These are phyloP conservation scores for Puffinus mauretanicus DNA, from an alignment of 2,113 vertebrate species.

Conservation along the genomic window DNA sequence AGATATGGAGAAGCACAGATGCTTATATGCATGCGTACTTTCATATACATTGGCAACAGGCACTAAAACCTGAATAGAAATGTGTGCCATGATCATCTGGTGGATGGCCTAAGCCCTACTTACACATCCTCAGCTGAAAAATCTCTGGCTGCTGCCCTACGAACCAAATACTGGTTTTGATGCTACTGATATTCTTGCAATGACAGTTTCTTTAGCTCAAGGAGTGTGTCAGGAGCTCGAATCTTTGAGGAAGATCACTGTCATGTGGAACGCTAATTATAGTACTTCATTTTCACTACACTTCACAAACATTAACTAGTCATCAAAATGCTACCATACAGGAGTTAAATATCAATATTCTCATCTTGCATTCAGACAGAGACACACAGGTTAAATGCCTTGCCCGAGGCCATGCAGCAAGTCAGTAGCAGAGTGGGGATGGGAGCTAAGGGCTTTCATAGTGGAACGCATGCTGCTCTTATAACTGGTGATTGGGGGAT, in stretches of 20 bases:
- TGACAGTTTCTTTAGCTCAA: background rate
- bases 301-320: background rate
- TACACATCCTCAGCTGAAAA: background rate
- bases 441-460: background rate
- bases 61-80: background rate
- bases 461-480: background rate
- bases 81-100: rapidly evolving
- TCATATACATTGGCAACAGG: background rate
- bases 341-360: background rate
- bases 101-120: background rate
- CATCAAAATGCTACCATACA: background rate
- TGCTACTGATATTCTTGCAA: background rate
- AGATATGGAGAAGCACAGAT: background rate
- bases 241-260: background rate
- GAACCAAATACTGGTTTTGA: background rate
- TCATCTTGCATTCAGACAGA: background rate
- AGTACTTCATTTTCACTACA: background rate
- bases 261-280: background rate
- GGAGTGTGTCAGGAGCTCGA: background rate
- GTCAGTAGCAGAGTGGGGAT: background rate
- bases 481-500: background rate
- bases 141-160: background rate
- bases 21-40: background rate
- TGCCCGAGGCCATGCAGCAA: background rate
- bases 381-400: background rate